These are phyloP conservation scores for Drosophila quasianomalipes DNA, from an alignment of 2,888 invertebrate species.

Conservation along the genomic window DNA sequence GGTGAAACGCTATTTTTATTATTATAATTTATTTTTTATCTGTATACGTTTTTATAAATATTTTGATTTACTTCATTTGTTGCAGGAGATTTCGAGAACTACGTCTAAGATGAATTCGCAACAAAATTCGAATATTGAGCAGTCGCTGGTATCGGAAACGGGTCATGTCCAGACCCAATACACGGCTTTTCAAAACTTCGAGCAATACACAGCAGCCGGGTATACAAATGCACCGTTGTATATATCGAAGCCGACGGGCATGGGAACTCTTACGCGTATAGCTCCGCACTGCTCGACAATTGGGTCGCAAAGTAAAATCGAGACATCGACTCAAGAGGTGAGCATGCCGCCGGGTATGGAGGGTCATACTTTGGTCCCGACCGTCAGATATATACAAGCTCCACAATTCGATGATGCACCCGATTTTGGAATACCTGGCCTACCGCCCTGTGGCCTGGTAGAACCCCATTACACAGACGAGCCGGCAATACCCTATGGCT, in stretches of 20 bases:
- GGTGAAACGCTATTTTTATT: neutral
- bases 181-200: conserved; percentile 74
- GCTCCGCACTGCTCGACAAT: conserved; percentile 70
- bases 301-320: conserved; percentile 75
- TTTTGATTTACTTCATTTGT: conserved; percentile 11
- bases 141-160: conserved; percentile 65
- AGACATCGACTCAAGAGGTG: conserved; percentile 68
- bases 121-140: conserved; percentile 73
- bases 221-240: conserved; percentile 80
- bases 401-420: conserved; percentile 84
- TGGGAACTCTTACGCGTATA: conserved; percentile 67
- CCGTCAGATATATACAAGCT: conserved; percentile 84
- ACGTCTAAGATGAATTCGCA: conserved; percentile 65
- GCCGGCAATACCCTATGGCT: conserved; percentile 88
- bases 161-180: conserved; percentile 77
- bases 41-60: neutral
- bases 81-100: conserved; percentile 27
- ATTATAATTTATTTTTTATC: neutral
- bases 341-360: conserved; percentile 77
- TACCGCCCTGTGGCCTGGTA: conserved; percentile 87
- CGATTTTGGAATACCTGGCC: conserved; percentile 88
- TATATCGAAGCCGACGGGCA: conserved; percentile 75
- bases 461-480: conserved; percentile 89
- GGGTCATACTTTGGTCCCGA: conserved; percentile 71
- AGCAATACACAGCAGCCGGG: conserved; percentile 73